phyloP scores from a whole-genome alignment of 1,140 invertebrate genomes.

The Conus betulinus region DNA sequence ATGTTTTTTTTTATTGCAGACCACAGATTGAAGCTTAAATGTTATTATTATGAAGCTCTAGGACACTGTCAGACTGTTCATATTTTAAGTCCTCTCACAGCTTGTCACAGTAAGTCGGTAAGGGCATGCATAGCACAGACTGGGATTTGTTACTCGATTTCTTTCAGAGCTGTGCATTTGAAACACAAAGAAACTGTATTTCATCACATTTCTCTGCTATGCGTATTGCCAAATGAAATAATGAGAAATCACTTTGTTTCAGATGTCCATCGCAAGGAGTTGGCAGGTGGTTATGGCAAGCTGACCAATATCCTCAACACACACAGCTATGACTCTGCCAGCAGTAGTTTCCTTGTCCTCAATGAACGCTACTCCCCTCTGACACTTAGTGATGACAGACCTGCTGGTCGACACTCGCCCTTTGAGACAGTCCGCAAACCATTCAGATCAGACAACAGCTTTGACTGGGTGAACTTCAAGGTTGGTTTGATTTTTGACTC shows the following conservation, averaged over 20 bases:
- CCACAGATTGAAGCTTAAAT: too few species aligned
- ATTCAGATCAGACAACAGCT: slow-evolving; percentile 14
- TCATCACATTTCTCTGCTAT: too few species aligned
- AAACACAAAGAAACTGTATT: too few species aligned
- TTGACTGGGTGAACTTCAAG: slow-evolving; percentile 26
- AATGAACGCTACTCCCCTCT: slow-evolving; percentile 22
- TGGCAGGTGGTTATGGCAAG: slow-evolving; percentile 48
- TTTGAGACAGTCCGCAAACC: neutral
- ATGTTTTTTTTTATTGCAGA: too few species aligned
- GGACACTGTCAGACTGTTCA: too few species aligned
- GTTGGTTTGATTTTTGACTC: neutral
- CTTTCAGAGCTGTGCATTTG: too few species aligned
- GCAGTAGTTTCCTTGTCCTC: slow-evolving; percentile 48
- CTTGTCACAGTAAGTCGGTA: too few species aligned
- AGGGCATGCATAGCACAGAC: too few species aligned
- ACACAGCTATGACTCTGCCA: slow-evolving; percentile 55
- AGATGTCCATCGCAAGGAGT: slow-evolving; percentile 57
- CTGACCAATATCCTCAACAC: slow-evolving; percentile 66
- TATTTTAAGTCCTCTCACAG: too few species aligned
- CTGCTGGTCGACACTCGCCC: neutral
- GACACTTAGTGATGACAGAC: neutral
- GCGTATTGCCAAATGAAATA: too few species aligned
- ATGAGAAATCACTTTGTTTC: neutral
- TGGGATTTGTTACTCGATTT: too few species aligned
- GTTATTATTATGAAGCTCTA: too few species aligned